These are phyloP conservation scores for Petrocephalus microphthalmus DNA, from an alignment of 2,113 vertebrate genomes.

Conservation along the genomic window DNA sequence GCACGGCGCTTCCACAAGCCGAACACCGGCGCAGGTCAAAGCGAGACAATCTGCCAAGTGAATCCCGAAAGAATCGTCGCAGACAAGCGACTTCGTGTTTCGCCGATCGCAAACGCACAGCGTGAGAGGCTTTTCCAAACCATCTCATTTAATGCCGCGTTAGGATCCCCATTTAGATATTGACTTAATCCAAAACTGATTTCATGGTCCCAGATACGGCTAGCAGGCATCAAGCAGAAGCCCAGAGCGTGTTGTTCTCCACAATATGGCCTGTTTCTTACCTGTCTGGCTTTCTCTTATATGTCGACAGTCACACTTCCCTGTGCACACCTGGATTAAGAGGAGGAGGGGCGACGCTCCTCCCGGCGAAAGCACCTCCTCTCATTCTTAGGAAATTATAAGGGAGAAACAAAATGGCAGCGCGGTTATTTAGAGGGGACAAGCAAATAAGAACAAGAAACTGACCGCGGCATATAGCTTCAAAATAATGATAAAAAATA, in stretches of 20 bases:
- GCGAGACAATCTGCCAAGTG: background rate
- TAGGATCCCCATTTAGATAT: background rate
- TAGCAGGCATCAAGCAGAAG: background rate
- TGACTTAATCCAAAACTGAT: background rate
- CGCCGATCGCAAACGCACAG: background rate
- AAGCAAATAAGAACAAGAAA: background rate
- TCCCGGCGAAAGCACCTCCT: background rate
- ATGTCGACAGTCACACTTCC: background rate
- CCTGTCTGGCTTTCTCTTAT: background rate
- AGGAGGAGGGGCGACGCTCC: background rate
- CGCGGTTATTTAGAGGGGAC: background rate
- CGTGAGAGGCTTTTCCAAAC: background rate
- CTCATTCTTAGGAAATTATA: background rate
- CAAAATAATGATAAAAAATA: background rate
- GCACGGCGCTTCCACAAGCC: background rate
- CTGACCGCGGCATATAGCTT: background rate
- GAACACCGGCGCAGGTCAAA: background rate
- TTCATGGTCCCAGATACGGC: background rate
- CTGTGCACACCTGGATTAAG: background rate
- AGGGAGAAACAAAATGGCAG: background rate
- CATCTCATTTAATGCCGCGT: background rate
- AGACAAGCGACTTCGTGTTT: background rate
- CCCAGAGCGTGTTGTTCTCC: background rate
- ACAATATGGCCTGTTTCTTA: background rate
- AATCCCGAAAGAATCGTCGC: background rate